Evolutionary conservation across 1,140 invertebrate species (phyloP).

Genomic region (Drosophila busckii): DNA sequence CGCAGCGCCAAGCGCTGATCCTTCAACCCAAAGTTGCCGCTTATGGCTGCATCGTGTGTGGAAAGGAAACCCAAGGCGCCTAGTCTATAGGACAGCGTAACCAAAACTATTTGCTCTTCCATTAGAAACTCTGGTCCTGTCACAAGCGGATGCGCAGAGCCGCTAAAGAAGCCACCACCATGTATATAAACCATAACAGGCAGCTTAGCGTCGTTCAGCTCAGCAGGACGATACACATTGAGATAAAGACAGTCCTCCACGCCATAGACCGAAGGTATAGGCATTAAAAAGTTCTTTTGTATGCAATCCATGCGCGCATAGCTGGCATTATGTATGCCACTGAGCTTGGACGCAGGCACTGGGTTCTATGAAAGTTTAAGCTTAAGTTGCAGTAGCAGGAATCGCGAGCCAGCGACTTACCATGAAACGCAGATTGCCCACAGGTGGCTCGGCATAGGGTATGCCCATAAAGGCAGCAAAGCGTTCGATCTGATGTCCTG

Average conservation of each 20-base stretch:
- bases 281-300: slow-evolving; percentile 74
- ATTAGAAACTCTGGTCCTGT: slow-evolving; percentile 79
- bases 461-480: slow-evolving; percentile 75
- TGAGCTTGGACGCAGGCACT: slow-evolving; percentile 42
- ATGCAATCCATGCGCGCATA: slow-evolving; percentile 55
- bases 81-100: slow-evolving; percentile 65
- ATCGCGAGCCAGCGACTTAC: slow-evolving; percentile 35
- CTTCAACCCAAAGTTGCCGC: slow-evolving; percentile 82
- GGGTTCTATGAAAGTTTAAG: slow-evolving; percentile 46
- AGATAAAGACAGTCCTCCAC: slow-evolving; percentile 83
- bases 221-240: slow-evolving; percentile 78
- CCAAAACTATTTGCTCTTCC: slow-evolving; percentile 69
- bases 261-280: slow-evolving; percentile 56
- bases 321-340: slow-evolving; percentile 54
- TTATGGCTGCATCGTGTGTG: slow-evolving; percentile 63
- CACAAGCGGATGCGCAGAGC: slow-evolving; percentile 51
- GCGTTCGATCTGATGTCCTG: slow-evolving; percentile 43
- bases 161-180: slow-evolving; percentile 80
- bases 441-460: slow-evolving; percentile 68
- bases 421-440: slow-evolving; percentile 58
- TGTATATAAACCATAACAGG: slow-evolving; percentile 80
- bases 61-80: slow-evolving; percentile 77
- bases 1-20: slow-evolving; percentile 81
- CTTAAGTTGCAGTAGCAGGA: too few species aligned
- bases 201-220: slow-evolving; percentile 12